Conservation (phyloP, 2,113 vertebrate genomes). For the Hyperopisus bebe region DNA sequence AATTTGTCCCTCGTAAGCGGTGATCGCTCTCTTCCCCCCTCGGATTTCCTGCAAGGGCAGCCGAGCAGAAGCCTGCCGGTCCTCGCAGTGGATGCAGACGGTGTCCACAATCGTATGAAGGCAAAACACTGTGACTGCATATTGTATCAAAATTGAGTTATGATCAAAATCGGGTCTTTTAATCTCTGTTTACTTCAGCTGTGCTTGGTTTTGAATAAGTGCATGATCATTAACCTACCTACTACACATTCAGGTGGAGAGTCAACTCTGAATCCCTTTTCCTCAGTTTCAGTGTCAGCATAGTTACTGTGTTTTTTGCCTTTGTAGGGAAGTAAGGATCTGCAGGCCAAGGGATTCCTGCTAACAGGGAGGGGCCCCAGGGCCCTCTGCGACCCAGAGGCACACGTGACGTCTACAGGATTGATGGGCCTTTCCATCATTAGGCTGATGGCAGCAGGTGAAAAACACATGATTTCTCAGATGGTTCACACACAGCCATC, state of each 20-base stretch:
- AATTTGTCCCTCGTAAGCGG: constrained; percentile 55
- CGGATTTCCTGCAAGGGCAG: constrained; percentile 34
- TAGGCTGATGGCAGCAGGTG: neutral
- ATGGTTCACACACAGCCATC: neutral
- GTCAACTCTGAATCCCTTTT: neutral
- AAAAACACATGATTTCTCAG: neutral
- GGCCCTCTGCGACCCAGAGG: neutral
- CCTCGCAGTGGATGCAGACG: neutral
- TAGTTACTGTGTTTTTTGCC: neutral
- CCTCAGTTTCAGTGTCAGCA: neutral
- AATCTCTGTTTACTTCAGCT: neutral
- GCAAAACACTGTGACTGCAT: neutral
- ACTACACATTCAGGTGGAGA: neutral
- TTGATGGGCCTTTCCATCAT: neutral
- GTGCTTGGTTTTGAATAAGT: neutral
- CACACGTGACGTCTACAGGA: neutral
- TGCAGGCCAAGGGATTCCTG: neutral
- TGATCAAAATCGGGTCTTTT: neutral
- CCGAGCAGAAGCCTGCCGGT: constrained; percentile 15
- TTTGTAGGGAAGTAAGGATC: neutral
- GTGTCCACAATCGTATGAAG: neutral
- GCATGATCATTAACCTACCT: neutral
- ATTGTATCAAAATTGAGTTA: neutral
- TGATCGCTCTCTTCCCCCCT: constrained; percentile 59
- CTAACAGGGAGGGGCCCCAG: neutral